Evolutionary conservation across 1,140 invertebrate species (phyloP).

Genomic region (Goniozus legneri): DNA sequence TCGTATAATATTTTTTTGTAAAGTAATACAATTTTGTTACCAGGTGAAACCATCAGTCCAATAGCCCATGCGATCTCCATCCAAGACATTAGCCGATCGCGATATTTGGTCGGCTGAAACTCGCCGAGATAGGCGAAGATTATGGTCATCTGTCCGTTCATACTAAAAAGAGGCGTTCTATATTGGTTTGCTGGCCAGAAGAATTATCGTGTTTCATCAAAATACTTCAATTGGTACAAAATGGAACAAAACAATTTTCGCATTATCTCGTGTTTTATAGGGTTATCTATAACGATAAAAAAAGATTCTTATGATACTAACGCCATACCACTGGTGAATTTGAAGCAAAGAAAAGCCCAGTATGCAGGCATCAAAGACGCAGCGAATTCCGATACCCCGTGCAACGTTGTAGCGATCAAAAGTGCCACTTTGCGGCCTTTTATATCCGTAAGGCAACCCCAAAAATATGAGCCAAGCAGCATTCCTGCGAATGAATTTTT

Average conservation of each 20-base stretch:
- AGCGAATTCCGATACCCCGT: slow-evolving; percentile 50
- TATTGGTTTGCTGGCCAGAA: too few relatives aligned
- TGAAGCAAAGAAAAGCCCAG: slow-evolving; percentile 53
- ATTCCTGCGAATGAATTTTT: slow-evolving; percentile 59
- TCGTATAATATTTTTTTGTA: neutral
- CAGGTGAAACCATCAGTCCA: slow-evolving; percentile 27
- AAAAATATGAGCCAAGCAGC: slow-evolving; percentile 60
- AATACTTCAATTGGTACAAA: too few relatives aligned
- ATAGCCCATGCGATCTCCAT: slow-evolving; percentile 44
- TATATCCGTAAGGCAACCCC: slow-evolving; percentile 59
- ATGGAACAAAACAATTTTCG: neutral
- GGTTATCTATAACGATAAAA: neutral
- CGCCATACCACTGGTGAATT: slow-evolving; percentile 61
- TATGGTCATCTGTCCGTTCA: slow-evolving; percentile 40
- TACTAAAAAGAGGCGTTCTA: slow-evolving; percentile 44
- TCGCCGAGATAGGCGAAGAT: slow-evolving; percentile 46
- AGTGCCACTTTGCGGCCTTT: slow-evolving; percentile 54
- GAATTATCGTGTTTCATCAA: too few relatives aligned
- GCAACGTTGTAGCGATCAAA: slow-evolving; percentile 52
- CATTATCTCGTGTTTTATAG: neutral
- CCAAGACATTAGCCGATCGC: slow-evolving; percentile 40
- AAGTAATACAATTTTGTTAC: neutral
- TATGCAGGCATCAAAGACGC: slow-evolving; percentile 57
- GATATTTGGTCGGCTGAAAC: slow-evolving; percentile 41
- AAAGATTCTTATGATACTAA: slow-evolving; percentile 36